Conservation (phyloP, 1,140 invertebrate genomes). For the Belonocnema kinseyi region DNA sequence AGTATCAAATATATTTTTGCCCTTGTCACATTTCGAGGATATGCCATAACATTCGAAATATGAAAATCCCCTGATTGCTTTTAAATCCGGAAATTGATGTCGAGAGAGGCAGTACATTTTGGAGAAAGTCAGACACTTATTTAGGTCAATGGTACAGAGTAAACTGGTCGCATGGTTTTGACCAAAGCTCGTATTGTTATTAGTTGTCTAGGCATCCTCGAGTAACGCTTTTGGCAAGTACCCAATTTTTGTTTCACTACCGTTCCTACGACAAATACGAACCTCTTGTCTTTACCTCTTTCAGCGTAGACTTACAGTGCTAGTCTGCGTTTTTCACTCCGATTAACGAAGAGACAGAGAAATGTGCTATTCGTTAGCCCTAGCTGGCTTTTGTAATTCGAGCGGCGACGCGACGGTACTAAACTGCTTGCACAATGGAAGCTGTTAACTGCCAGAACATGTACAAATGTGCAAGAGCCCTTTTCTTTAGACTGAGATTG, state of each 20-base stretch:
- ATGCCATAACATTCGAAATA: not conserved
- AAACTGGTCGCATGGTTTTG: slow-evolving; percentile 14
- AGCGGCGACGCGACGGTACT: slow-evolving; percentile 4
- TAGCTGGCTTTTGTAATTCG: slow-evolving; percentile 29
- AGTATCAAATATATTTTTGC: too few relatives aligned
- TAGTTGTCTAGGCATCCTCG: slow-evolving; percentile 57
- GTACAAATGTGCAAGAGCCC: slow-evolving; percentile 3
- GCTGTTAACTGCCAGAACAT: slow-evolving; percentile 17
- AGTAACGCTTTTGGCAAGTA: slow-evolving; percentile 53
- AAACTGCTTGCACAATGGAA: slow-evolving; percentile 32
- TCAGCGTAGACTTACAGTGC: slow-evolving; percentile 29
- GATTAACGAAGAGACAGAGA: slow-evolving; percentile 29
- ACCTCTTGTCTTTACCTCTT: slow-evolving; percentile 35
- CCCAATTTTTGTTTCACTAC: slow-evolving; percentile 55
- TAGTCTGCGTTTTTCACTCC: slow-evolving; percentile 40
- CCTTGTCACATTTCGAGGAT: not conserved
- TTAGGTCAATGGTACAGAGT: slow-evolving; percentile 1
- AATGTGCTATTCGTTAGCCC: slow-evolving; percentile 25
- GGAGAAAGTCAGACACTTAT: slow-evolving; percentile 19
- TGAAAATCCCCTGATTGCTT: not conserved
- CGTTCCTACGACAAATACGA: slow-evolving; percentile 47
- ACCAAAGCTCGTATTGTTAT: slow-evolving; percentile 55
- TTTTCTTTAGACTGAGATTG: slow-evolving; percentile 25
- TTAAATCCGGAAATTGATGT: not conserved
- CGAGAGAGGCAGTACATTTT: slow-evolving; percentile 10